These are phyloP conservation scores for Blera fallax DNA, from an alignment of 2,888 invertebrate species.

Conservation along the genomic window DNA sequence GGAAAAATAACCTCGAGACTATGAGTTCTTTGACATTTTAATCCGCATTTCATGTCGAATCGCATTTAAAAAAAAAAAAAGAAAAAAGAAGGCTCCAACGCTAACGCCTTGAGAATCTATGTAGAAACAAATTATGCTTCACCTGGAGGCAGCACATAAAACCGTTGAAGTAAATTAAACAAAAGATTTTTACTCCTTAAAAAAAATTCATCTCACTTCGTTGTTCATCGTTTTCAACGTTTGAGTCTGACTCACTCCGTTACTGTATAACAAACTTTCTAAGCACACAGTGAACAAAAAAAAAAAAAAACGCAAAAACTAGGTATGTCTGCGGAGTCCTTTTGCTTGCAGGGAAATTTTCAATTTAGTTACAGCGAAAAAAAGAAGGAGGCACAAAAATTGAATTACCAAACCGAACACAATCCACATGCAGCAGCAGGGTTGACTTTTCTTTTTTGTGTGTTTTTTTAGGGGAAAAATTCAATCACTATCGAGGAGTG, in stretches of 20 bases:
- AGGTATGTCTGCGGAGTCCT: constrained; percentile 7
- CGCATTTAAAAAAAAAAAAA: too few relatives aligned
- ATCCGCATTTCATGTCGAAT: constrained; percentile 55
- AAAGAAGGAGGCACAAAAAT: constrained; percentile 50
- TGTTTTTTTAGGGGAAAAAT: constrained; percentile 34
- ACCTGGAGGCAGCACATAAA: background rate
- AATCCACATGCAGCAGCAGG: constrained; percentile 42
- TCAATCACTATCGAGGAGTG: constrained; percentile 45
- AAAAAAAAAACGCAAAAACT: background rate
- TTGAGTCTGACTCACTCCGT: constrained; percentile 16
- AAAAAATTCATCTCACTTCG: constrained; percentile 47
- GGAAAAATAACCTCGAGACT: constrained; percentile 27
- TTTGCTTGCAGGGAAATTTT: constrained; percentile 7
- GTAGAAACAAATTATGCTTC: constrained; percentile 10
- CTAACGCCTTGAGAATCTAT: background rate
- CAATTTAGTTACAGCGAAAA: constrained; percentile 61
- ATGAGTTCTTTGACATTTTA: constrained; percentile 66
- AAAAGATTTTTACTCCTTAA: constrained; percentile 20
- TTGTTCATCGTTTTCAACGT: constrained; percentile 6
- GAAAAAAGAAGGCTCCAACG: too few relatives aligned
- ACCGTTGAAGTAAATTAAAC: constrained; percentile 32
- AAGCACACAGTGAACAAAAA: constrained; percentile 9
- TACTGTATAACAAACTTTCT: constrained; percentile 11
- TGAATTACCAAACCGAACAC: constrained; percentile 61
- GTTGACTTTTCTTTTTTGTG: constrained; percentile 24